Evolutionary conservation across 1,140 invertebrate species (phyloP).

Genomic region (Drosophila kikkawai): DNA sequence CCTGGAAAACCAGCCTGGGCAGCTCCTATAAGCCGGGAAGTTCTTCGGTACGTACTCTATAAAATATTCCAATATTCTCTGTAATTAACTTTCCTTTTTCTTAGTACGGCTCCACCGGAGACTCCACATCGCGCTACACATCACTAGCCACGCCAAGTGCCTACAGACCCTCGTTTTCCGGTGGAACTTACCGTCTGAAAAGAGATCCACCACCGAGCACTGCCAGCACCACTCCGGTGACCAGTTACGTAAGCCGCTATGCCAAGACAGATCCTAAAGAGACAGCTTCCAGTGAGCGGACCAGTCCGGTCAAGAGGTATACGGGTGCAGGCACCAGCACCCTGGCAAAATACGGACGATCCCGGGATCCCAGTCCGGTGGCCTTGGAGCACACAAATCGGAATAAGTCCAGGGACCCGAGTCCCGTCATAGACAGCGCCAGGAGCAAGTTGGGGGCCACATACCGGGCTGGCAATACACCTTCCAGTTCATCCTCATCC

Average conservation of each 20-base stretch:
- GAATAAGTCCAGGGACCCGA: slow-evolving; percentile 72
- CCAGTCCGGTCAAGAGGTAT: slow-evolving; percentile 72
- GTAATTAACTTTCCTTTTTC: not conserved
- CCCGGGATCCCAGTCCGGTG: slow-evolving; percentile 80
- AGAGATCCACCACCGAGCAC: slow-evolving; percentile 59
- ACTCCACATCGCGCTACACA: slow-evolving; percentile 68
- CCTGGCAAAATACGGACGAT: slow-evolving; percentile 73
- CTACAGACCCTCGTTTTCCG: slow-evolving; percentile 81
- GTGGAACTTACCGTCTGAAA: slow-evolving; percentile 80
- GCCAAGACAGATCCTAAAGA: slow-evolving; percentile 64
- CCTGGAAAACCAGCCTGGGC: slow-evolving; percentile 75
- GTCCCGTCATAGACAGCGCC: slow-evolving; percentile 62
- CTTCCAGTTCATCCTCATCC: slow-evolving; percentile 26
- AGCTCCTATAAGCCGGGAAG: slow-evolving; percentile 70
- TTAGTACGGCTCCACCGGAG: slow-evolving; percentile 71
- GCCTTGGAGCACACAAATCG: slow-evolving; percentile 78
- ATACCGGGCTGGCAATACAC: slow-evolving; percentile 39
- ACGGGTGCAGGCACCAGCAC: slow-evolving; percentile 54
- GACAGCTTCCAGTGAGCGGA: slow-evolving; percentile 47
- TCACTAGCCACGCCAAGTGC: slow-evolving; percentile 74
- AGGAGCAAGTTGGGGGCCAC: slow-evolving; percentile 59
- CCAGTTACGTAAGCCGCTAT: slow-evolving; percentile 76
- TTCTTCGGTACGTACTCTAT: slow-evolving; percentile 52
- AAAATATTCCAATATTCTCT: not conserved
- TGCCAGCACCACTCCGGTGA: slow-evolving; percentile 23